Evolutionary conservation across 2,797 vertebrate species (phyloP).

Genomic region (Chaetophractus vellerosus): DNA sequence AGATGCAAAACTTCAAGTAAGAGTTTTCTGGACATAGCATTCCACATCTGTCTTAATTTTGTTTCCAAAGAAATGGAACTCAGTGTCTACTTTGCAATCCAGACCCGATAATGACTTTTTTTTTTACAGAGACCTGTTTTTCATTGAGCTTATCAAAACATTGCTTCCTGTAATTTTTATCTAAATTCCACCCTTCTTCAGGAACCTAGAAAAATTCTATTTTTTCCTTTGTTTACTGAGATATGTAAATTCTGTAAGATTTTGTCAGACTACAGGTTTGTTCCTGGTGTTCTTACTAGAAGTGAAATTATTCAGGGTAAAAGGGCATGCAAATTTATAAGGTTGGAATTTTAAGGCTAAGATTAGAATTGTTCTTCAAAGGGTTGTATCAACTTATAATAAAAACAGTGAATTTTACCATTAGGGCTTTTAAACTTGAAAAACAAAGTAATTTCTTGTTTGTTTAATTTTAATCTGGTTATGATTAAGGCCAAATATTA

Average conservation of each 20-base stretch:
- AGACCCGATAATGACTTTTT: not conserved
- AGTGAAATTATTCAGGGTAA: not conserved
- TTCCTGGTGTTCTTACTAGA: not conserved
- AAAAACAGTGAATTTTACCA: not conserved
- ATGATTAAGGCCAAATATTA: not conserved
- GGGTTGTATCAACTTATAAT: not conserved
- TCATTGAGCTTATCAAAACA: not conserved
- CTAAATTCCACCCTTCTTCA: not conserved
- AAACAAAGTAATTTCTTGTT: slow-evolving; percentile 5
- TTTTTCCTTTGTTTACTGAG: not conserved
- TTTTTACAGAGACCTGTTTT: not conserved
- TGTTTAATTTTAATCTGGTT: not conserved
- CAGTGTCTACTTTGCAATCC: not conserved
- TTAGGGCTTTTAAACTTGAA: not conserved
- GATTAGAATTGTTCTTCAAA: not conserved
- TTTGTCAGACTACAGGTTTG: not conserved
- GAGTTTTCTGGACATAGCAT: not conserved
- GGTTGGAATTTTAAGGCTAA: not conserved
- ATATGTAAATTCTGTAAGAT: not conserved
- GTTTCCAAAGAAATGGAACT: not conserved
- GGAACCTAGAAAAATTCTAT: not conserved
- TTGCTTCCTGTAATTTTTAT: not conserved
- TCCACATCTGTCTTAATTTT: not conserved
- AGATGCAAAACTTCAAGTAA: not conserved
- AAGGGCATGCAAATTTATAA: not conserved